Evolutionary conservation across 2,113 vertebrate genomes (phyloP), one percentile per base, ranked within the genome.

Genomic region (Nicator chloris): DNA sequence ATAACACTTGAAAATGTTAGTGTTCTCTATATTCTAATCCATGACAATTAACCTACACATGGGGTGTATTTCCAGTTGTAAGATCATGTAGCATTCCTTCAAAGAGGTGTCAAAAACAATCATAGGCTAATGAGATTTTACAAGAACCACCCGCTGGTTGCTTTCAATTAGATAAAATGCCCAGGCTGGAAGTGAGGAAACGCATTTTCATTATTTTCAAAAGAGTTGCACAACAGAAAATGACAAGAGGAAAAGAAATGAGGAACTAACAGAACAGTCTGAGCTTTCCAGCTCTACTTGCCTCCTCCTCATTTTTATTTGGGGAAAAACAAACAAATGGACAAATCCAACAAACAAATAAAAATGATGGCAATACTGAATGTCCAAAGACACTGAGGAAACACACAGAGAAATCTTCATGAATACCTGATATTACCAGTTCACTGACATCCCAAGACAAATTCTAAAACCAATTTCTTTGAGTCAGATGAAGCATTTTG

Each of bases 121-220:
- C 92, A 78, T 49, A 86, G 47, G 63, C 63, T 95, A 95, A 97
- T 88, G 92, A 94, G 87, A 88, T 87, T 94, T 73, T 92, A 81
- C 64, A 88, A 70, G 59, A 95, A 70, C 54, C 75, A 75, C 92
- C 79, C 88, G 75, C 90, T 94, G 90, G 47, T 70, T 92, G 54
- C 79, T 94, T 96, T 97, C 94, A 95, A 83, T 94, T 94, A 97
- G 79, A 95, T 73, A 91, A 92, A 94, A 96, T 22, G 18, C 31
- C 63, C 81, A 80, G 40, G 50, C 33, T 90, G 42, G 39, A 92
- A 83, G 50, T 63, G 54, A 92, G 54, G 31, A 88, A 92, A 91
- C 4, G 3, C 15, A 39, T 92, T 94, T 94, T 91, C 59, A 73
- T 89, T 94, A 88, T 86, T 84, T 94, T 80, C n/a, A 59, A 79